A percentile compares a stretch with the other conserved stretches of the same genome.
Evolutionary conservation across 2,888 invertebrate genomes (phyloP).

Genomic region (Lomographa bimaculata): DNA sequence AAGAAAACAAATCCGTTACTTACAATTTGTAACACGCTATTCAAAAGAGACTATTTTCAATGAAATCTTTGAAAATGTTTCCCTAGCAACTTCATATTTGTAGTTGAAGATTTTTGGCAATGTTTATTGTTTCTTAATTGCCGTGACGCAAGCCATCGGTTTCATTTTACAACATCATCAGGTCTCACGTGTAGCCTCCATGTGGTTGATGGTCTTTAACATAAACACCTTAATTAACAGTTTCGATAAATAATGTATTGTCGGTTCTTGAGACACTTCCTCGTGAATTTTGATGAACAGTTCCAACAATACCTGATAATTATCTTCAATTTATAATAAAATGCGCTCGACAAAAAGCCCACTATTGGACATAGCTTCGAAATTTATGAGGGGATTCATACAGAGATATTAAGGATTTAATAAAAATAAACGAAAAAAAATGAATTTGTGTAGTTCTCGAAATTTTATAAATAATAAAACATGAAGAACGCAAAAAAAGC

Average conservation of each 20-base stretch:
- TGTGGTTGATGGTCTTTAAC: not conserved
- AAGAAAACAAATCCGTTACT: too few species aligned
- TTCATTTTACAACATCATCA: constrained; percentile 10
- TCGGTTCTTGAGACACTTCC: constrained; percentile 7
- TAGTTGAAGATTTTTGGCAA: constrained; percentile 10
- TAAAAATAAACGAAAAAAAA: too few species aligned
- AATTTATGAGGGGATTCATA: too few species aligned
- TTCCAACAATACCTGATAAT: not conserved
- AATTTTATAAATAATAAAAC: too few species aligned
- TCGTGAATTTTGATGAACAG: not conserved
- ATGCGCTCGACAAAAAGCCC: not conserved
- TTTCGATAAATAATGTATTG: constrained; percentile 2
- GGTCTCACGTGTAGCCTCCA: constrained; percentile 7
- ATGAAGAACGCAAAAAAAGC: too few species aligned
- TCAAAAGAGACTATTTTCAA: too few species aligned
- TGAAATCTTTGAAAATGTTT: too few species aligned
- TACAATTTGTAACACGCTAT: too few species aligned
- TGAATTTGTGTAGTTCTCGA: too few species aligned
- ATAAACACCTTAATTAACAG: constrained; percentile 3
- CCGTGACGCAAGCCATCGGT: constrained; percentile 26
- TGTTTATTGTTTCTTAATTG: constrained; percentile 13
- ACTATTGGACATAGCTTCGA: too few species aligned
- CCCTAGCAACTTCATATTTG: not conserved
- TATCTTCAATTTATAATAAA: too few species aligned
- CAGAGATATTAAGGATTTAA: too few species aligned